Base-by-base conservation (phyloP, 2,888 invertebrate species). In the Colostygia pectinataria region DNA sequence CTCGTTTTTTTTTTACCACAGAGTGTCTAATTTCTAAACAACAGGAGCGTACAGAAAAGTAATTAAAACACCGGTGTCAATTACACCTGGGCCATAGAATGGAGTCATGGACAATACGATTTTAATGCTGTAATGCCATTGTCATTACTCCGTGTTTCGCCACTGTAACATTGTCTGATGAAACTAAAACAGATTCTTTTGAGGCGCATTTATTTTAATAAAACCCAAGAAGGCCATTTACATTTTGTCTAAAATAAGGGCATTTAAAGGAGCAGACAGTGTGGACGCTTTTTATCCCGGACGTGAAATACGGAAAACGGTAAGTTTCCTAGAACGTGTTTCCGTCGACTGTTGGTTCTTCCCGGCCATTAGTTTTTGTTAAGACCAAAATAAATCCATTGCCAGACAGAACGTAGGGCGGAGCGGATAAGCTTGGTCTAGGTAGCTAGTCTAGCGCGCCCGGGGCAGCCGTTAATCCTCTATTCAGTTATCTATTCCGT, bases 11-110 rank as follows among this genome's bases (percentile, higher is more conserved):
- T n/a, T n/a, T n/a, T n/a, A n/a, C 52, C 59, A 54, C 36, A 33
- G 47, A 52, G 54, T 64, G 38, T 60, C 60, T 59, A 53, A 42
- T 59, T 63, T 57, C 51, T 41, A 40, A 60, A 66, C 64, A 64
- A n/a, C n/a, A n/a, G n/a, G n/a, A 58, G 52, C 52, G 62, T 62
- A 61, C 57, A 56, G 62, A 66, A 68, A 71, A 63, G 57, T 66
- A 75, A 75, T 75, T 70, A 72, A 64, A 69, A 61, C 64, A 60
- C 70, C 64, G 65, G 68, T 72, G 55, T 60, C 66, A 65, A 68
- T 71, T 68, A 62, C 55, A 40, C 34, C 36, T 48, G 57, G 63
- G 52, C 68, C 65, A 33, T 66, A 61, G 47, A 72, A 68, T 60
- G 68, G 65, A 70, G 70, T 64, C 69, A 64, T 59, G 63, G 67